Conservation (phyloP, 92 coral and sea anemone species). For the Zoanthus solanderi region DNA sequence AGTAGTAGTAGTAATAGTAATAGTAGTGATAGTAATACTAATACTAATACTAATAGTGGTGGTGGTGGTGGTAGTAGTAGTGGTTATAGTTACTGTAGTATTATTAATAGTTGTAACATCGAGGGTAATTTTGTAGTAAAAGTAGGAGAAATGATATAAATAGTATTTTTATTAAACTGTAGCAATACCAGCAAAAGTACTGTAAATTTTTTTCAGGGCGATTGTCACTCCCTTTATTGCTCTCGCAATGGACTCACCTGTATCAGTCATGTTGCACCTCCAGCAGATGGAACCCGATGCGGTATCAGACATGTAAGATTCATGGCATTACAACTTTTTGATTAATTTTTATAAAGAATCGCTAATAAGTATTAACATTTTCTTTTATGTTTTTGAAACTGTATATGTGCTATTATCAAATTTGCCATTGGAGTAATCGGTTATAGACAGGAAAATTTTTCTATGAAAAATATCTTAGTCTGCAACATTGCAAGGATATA, state of each 20-base stretch:
- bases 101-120: background rate
- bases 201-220: constrained; percentile 8
- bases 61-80: background rate
- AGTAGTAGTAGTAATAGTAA: background rate
- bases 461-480: no score
- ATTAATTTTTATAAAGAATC: background rate
- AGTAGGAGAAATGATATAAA: background rate
- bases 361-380: background rate
- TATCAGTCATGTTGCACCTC: constrained; percentile 39
- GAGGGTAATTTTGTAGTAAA: background rate
- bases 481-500: no score
- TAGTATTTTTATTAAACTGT: no score
- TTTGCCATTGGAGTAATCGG: no score
- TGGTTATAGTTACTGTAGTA: no score
- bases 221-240: constrained; percentile 57
- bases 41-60: background rate
- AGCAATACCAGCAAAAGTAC: no score
- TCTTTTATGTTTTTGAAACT: background rate
- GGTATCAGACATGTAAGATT: constrained; percentile 57
- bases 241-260: constrained; percentile 17
- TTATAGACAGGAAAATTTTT: no score
- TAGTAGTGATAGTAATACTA: background rate
- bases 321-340: no score
- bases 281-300: constrained; percentile 66
- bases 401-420: no score